phyloP scores from a whole-genome alignment of 2,888 invertebrate genomes.

The Carcina quercana region DNA sequence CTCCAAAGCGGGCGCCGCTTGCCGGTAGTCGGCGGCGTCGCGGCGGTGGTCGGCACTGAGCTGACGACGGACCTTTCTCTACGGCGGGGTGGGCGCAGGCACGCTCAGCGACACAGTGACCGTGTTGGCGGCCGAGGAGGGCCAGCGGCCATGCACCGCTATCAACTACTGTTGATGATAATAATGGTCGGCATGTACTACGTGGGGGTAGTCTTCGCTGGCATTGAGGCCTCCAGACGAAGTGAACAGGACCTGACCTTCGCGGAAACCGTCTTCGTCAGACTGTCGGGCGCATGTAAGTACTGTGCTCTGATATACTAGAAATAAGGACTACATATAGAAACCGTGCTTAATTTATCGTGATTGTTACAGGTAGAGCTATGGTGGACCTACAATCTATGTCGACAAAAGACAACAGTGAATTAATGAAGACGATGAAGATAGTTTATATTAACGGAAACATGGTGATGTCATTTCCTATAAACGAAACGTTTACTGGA shows the following conservation, averaged over 20 bases:
- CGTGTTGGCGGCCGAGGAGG: constrained; percentile 54
- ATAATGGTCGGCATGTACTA: constrained; percentile 31
- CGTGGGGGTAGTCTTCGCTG: constrained; percentile 21
- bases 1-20: constrained; percentile 33
- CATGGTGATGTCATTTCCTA: constrained; percentile 38
- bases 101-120: constrained; percentile 65
- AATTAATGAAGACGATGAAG: constrained; percentile 54
- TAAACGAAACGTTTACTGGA: constrained; percentile 48
- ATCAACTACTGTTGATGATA: constrained; percentile 31
- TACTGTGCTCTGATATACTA: constrained; percentile 23
- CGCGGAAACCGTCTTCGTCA: constrained; percentile 55
- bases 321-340: neutral
- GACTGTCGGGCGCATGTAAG: constrained; percentile 64
- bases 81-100: too few species aligned
- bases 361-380: constrained; percentile 50
- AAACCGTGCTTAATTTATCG: neutral
- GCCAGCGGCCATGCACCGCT: constrained; percentile 51
- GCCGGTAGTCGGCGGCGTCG: constrained; percentile 24
- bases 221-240: constrained; percentile 15
- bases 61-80: constrained; percentile 60
- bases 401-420: constrained; percentile 38
- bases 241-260: constrained; percentile 41
- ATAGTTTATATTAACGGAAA: constrained; percentile 44
- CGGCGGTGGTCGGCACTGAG: constrained; percentile 9
- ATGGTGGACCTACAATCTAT: constrained; percentile 56